Evolutionary conservation across 2,888 invertebrate genomes (phyloP).

Genomic region (Agrilus cyanescens): DNA sequence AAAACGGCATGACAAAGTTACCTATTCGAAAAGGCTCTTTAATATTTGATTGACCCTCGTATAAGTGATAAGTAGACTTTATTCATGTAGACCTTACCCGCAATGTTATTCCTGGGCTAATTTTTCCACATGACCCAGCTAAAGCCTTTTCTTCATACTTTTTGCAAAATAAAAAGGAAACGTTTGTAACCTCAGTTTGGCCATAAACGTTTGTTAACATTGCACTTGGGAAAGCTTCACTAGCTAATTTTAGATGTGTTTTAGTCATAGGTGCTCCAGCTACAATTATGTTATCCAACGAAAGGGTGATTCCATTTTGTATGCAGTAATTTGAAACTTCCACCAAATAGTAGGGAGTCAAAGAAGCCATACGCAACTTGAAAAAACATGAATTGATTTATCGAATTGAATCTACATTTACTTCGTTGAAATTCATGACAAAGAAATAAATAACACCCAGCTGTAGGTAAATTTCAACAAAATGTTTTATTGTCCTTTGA

Average conservation of each 20-base stretch:
- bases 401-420: neutral
- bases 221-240: constrained; percentile 23
- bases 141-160: neutral
- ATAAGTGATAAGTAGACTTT: too few relatives aligned
- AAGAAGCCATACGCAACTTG: neutral
- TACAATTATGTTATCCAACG: constrained; percentile 6
- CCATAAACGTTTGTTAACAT: constrained; percentile 12
- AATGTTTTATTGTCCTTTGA: too few relatives aligned
- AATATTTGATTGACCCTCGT: neutral
- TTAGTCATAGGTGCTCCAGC: constrained; percentile 14
- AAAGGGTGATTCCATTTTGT: neutral
- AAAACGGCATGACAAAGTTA: too few relatives aligned
- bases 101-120: too few relatives aligned
- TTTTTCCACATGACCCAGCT: too few relatives aligned
- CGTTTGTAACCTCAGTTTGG: constrained; percentile 5
- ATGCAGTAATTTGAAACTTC: neutral
- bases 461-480: too few relatives aligned
- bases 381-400: neutral
- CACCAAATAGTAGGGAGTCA: neutral
- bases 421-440: neutral
- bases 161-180: neutral
- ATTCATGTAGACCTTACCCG: too few relatives aligned
- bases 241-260: constrained; percentile 8
- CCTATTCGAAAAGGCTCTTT: too few relatives aligned
- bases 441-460: too few relatives aligned